phyloP scores from a whole-genome alignment of 2,888 invertebrate genomes.

The Leptarthrus brevirostris region DNA sequence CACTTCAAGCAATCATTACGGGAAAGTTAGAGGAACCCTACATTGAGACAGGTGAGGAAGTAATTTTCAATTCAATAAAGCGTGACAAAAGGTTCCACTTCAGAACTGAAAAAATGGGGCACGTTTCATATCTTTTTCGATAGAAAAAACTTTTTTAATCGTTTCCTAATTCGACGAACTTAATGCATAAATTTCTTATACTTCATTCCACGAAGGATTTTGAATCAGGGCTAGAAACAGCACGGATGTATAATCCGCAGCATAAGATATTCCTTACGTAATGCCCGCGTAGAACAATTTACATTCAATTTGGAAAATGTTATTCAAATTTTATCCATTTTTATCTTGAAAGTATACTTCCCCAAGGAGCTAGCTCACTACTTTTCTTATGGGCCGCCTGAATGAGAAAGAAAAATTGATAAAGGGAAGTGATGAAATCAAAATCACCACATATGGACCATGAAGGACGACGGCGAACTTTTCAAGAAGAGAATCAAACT shows the following conservation, averaged over 20 bases:
- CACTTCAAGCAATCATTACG: slow-evolving; percentile 38
- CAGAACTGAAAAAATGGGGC: background rate
- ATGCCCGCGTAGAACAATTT: slow-evolving; percentile 57
- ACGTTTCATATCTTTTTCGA: background rate
- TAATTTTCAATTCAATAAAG: slow-evolving; percentile 47
- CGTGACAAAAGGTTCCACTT: slow-evolving; percentile 17
- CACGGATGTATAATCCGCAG: slow-evolving; percentile 13
- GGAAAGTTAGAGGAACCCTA: background rate
- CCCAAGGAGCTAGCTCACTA: background rate
- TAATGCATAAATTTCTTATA: slow-evolving; percentile 53
- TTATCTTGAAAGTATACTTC: slow-evolving; percentile 35
- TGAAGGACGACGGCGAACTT: slow-evolving; percentile 33
- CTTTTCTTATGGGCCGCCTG: slow-evolving; percentile 6
- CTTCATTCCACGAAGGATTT: background rate
- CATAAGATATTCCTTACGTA: slow-evolving; percentile 24
- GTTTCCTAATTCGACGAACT: slow-evolving; percentile 33
- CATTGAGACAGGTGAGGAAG: slow-evolving; percentile 23
- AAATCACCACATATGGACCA: slow-evolving; percentile 31
- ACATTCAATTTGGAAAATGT: slow-evolving; percentile 52
- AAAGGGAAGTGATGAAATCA: slow-evolving; percentile 34
- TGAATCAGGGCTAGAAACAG: background rate
- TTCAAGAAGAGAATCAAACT: slow-evolving; percentile 47
- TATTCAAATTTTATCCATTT: slow-evolving; percentile 50
- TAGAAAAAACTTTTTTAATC: slow-evolving; percentile 48
- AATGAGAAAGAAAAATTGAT: slow-evolving; percentile 4